Base-by-base conservation (phyloP, 2,888 invertebrate species). In the Mythimna pallens region DNA sequence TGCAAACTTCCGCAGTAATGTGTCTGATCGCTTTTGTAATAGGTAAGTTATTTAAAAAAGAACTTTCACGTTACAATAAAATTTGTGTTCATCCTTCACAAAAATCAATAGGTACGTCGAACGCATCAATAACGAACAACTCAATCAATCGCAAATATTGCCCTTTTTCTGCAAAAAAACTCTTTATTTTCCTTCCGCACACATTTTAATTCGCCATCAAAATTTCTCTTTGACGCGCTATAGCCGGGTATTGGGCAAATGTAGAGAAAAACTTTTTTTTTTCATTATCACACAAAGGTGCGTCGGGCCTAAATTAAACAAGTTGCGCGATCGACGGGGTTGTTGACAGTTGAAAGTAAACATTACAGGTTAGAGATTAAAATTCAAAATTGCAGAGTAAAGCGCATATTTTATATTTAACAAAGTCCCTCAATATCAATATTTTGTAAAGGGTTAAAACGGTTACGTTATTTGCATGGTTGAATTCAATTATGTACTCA, bases 231-330 rank as follows among this genome's bases (percentile, higher is more conserved):
- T 89, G 90, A 86, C 88, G 87, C 81, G 86, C 84, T 78, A 85
- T 89, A 84, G 82, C 76, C 82, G 79, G 78, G 82, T 85, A 86
- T 89, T 87, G 85, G 83, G 80, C 81, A 86, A 89, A 89, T 87
- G 87, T 88, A 87, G 86, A 85, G 74, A 86, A 88, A 85, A 86
- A 79, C 69, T 87, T 89, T 91, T 91, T 90, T 90, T 91, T 91
- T 89, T n/a, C n/a, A 90, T 90, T 89, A 90, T 84, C 83, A 83
- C 90, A 91, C 91, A 93, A 92, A 93, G 93, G 93, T 92, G 89
- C 88, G 87, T 87, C 84, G 87, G 85, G 89, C 82, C 89, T 82
- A 91, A 92, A 92, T 92, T 92, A 93, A 92, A 93, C 90, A 91
- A 90, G 89, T 89, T 89, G 84, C 75, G 70, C 85, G 74, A 83